These are phyloP conservation scores for Caenorhabditis sp. DNA, from an alignment of 2,888 invertebrate species.

Conservation along the genomic window DNA sequence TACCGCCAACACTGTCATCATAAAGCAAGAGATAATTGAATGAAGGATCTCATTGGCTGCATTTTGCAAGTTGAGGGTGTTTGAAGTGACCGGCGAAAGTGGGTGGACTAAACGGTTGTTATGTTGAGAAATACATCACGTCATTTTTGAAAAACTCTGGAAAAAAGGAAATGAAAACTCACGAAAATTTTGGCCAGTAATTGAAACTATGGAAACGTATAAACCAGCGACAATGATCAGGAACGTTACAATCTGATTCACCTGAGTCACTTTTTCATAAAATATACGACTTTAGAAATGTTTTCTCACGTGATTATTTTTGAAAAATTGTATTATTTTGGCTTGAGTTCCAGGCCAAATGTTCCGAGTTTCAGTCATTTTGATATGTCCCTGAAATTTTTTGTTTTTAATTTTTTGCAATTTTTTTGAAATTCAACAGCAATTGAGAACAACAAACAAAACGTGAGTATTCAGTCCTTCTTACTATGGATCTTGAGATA, in stretches of 20 bases:
- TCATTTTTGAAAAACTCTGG: background rate
- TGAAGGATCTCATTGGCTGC: conserved; percentile 63
- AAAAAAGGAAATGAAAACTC: conserved; percentile 46
- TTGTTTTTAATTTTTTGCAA: too few relatives aligned
- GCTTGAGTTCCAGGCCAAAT: conserved; percentile 41
- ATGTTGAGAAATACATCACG: background rate
- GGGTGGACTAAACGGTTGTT: conserved; percentile 42
- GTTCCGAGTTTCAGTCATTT: conserved; percentile 24
- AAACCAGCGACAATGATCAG: conserved; percentile 51
- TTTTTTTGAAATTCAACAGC: too few relatives aligned
- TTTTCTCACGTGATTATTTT: conserved; percentile 61
- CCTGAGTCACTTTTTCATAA: too few relatives aligned
- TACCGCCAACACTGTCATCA: conserved; percentile 53
- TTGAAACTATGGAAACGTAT: conserved; percentile 58
- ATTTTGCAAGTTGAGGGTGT: conserved; percentile 52
- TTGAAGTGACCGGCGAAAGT: conserved; percentile 53
- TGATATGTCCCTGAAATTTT: too few relatives aligned
- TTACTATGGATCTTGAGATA: background rate
- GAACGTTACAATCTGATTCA: conserved; percentile 65
- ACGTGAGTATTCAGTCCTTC: too few relatives aligned
- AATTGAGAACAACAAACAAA: too few relatives aligned
- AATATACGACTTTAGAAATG: background rate
- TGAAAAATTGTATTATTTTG: conserved; percentile 49
- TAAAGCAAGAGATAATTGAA: conserved; percentile 62
- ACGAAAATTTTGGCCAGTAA: conserved; percentile 60